A percentile compares a stretch with the other conserved stretches of the same genome.
These are phyloP conservation scores for Drosophila ochracea DNA, from an alignment of 2,888 invertebrate species.

Conservation along the genomic window DNA sequence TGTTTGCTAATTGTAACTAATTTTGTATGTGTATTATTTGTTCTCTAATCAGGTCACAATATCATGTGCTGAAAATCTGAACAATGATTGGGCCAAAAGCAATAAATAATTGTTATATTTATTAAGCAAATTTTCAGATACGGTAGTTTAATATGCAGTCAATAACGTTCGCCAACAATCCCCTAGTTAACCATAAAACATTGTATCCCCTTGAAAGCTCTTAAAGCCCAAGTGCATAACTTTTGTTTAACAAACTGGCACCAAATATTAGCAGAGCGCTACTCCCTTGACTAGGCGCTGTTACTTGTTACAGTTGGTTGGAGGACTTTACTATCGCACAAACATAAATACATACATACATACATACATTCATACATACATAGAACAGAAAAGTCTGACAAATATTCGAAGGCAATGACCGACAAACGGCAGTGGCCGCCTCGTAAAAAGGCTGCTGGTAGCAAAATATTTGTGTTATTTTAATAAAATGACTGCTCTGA, in stretches of 20 bases:
- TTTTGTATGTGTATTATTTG: neutral
- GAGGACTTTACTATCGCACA: neutral
- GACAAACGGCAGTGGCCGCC: constrained; percentile 50
- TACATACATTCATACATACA: neutral
- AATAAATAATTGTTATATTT: neutral
- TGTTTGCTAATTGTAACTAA: neutral
- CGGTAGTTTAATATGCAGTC: constrained; percentile 31
- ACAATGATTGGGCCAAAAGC: neutral
- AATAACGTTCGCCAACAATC: constrained; percentile 34
- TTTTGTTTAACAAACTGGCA: constrained; percentile 41
- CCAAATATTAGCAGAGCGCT: constrained; percentile 27
- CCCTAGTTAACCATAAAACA: constrained; percentile 59
- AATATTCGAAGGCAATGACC: constrained; percentile 66
- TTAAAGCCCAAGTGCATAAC: constrained; percentile 44
- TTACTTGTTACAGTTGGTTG: constrained; percentile 4
- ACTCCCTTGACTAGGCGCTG: constrained; percentile 9
- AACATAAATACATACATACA: neutral
- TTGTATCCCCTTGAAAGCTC: constrained; percentile 9
- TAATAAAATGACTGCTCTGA: constrained; percentile 76
- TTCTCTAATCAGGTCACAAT: neutral
- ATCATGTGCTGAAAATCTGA: neutral
- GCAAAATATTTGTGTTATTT: constrained; percentile 74
- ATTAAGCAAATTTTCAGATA: neutral
- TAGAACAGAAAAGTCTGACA: constrained; percentile 20
- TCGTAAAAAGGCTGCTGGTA: constrained; percentile 63